phyloP scores from a whole-genome alignment of 2,797 vertebrate genomes.

The Thaleichthys pacificus region DNA sequence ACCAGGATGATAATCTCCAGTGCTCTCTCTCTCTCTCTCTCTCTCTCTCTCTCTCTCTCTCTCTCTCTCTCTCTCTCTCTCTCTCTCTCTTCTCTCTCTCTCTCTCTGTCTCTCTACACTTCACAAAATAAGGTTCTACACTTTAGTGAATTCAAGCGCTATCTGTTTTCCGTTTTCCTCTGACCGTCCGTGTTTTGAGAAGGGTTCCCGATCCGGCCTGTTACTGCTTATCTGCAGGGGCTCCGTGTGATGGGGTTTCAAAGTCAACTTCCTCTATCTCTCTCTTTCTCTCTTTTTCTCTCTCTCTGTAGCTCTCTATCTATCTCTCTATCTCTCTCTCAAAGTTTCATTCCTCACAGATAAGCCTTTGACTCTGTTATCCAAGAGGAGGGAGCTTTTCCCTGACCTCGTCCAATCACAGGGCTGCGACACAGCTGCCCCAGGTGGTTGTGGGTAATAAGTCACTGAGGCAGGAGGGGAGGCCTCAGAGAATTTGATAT shows the following conservation, averaged over 20 bases:
- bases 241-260: background rate
- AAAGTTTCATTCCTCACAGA: constrained; percentile 34
- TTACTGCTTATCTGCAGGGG: background rate
- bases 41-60: too few relatives aligned
- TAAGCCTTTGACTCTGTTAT: constrained; percentile 23
- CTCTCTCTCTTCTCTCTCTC: too few relatives aligned
- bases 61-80: too few relatives aligned
- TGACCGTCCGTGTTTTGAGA: background rate
- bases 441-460: constrained; percentile 24
- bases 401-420: constrained; percentile 27
- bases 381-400: constrained; percentile 41
- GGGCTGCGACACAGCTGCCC: constrained; percentile 20
- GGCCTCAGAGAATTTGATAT: constrained; percentile 18
- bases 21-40: too few relatives aligned
- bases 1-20: too few relatives aligned
- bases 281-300: background rate
- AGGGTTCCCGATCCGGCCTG: background rate
- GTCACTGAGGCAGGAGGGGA: constrained; percentile 11
- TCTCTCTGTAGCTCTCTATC: background rate
- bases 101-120: background rate
- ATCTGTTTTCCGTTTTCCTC: constrained; percentile 31
- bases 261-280: background rate
- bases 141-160: constrained; percentile 14
- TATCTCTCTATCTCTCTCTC: background rate
- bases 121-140: constrained; percentile 53